Evolutionary conservation across 2,113 vertebrate species (phyloP).

Genomic region (Tor tambroides): DNA sequence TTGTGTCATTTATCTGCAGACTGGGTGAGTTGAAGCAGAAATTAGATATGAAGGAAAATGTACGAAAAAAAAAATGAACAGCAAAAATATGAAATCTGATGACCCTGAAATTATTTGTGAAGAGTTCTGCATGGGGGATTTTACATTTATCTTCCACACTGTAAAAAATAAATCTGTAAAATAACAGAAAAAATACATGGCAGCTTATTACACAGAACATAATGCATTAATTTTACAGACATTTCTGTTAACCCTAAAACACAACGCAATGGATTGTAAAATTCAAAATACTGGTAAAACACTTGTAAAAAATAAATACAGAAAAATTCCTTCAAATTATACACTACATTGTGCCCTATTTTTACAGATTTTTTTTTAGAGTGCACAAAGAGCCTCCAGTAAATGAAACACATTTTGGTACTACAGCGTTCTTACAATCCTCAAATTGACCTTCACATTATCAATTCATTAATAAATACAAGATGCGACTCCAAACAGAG

Average conservation of each 20-base stretch:
- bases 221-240: too few species aligned
- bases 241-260: too few species aligned
- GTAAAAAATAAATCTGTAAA: too few species aligned
- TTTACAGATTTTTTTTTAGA: too few species aligned
- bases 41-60: not conserved
- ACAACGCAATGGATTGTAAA: too few species aligned
- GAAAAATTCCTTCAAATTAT: too few species aligned
- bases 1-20: not conserved
- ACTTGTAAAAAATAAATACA: too few species aligned
- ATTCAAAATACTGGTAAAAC: too few species aligned
- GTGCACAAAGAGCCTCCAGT: not conserved
- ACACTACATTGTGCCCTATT: too few species aligned
- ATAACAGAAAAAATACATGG: too few species aligned
- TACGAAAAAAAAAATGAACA: not conserved
- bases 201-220: too few species aligned
- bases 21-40: not conserved
- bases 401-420: not conserved
- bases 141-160: not conserved
- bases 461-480: not conserved
- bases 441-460: not conserved
- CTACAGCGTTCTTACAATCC: not conserved
- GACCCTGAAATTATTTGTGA: not conserved
- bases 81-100: not conserved
- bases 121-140: not conserved
- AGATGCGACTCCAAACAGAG: not conserved